Evolutionary conservation across 53 echinoderm and acorn worm genomes (phyloP).

Genomic region (Holothuria scabra): DNA sequence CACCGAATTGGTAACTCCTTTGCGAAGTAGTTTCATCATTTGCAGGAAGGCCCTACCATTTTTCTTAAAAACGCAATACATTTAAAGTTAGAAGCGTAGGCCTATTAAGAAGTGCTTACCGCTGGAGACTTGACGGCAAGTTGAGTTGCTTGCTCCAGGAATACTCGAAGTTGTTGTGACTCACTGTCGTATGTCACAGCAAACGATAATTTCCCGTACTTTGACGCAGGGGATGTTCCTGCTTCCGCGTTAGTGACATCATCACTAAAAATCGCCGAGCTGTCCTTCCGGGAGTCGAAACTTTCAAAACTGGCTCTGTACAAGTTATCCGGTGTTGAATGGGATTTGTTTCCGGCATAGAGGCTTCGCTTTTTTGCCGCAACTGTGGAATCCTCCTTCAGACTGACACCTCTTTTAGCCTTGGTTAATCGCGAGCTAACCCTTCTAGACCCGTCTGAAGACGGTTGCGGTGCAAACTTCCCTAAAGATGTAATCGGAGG

Average conservation of each 20-base stretch:
- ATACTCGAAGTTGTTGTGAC: slow-evolving; percentile 70
- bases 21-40: too few species aligned
- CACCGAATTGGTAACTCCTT: too few species aligned
- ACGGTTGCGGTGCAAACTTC: slow-evolving; percentile 26
- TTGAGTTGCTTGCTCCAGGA: slow-evolving; percentile 73
- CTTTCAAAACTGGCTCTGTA: slow-evolving; percentile 8
- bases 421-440: background rate
- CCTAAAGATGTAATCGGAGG: background rate
- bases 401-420: slow-evolving; percentile 9
- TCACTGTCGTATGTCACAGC: slow-evolving; percentile 72
- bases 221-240: slow-evolving; percentile 48
- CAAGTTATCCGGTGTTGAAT: slow-evolving; percentile 68
- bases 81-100: too few species aligned
- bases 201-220: slow-evolving; percentile 83
- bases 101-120: background rate
- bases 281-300: slow-evolving; percentile 47
- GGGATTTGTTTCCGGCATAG: slow-evolving; percentile 58
- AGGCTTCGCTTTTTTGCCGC: slow-evolving; percentile 55
- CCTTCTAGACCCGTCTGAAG: background rate
- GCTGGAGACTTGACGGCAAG: slow-evolving; percentile 59
- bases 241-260: background rate
- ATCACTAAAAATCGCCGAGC: background rate
- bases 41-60: too few species aligned
- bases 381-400: slow-evolving; percentile 18
- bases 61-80: too few species aligned